Conservation (phyloP, 2,797 vertebrate species). For the Meda fulgida region DNA sequence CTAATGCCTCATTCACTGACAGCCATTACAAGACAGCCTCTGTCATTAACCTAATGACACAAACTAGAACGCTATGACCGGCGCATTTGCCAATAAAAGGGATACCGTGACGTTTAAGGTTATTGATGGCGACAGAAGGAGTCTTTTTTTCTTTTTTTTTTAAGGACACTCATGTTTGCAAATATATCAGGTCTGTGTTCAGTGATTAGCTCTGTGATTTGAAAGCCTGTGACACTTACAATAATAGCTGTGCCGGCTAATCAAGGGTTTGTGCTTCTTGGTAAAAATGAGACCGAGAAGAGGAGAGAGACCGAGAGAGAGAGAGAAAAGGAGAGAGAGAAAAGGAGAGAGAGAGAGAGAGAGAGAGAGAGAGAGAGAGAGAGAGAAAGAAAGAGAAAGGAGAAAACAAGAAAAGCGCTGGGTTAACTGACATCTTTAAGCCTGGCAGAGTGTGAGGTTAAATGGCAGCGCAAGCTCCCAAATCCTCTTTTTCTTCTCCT, state of each 20-base stretch:
- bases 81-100: constrained; percentile 51
- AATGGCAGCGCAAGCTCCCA: constrained; percentile 53
- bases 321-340: not conserved
- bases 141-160: constrained; percentile 28
- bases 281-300: constrained; percentile 23
- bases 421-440: constrained; percentile 61
- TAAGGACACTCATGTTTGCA: constrained; percentile 48
- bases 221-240: constrained; percentile 52
- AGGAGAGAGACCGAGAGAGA: not conserved
- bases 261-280: constrained; percentile 40
- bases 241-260: constrained; percentile 51
- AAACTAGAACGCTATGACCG: constrained; percentile 6
- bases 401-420: constrained; percentile 41
- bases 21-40: constrained; percentile 53
- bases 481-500: constrained; percentile 52
- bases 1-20: constrained; percentile 54
- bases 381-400: not conserved
- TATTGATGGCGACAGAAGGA: constrained; percentile 40
- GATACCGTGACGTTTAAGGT: constrained; percentile 30
- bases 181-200: constrained; percentile 53
- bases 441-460: constrained; percentile 55
- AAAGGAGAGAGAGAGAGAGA: no score
- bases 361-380: not conserved
- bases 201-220: constrained; percentile 47
- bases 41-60: constrained; percentile 55